Conservation (phyloP, 1,140 invertebrate species). For the Andricus grossulariae region DNA sequence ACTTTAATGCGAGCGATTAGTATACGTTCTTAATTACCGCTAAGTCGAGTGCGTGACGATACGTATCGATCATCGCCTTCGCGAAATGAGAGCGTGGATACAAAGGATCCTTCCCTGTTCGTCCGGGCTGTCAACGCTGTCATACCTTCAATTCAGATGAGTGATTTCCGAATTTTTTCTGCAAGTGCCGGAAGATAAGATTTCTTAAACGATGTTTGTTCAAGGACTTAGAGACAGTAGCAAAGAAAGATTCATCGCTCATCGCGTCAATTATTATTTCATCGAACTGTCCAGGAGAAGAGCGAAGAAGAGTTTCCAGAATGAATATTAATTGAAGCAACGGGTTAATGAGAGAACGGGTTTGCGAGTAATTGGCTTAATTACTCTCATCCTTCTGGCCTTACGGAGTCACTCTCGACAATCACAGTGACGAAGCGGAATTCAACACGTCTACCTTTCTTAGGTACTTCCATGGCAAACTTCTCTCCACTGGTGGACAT, state of each 20-base stretch:
- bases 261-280: constrained; percentile 15
- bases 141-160: background rate
- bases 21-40: constrained; percentile 73
- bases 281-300: background rate
- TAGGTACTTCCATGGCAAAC: background rate
- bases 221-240: background rate
- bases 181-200: background rate
- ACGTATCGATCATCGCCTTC: constrained; percentile 66
- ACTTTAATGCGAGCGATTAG: constrained; percentile 72
- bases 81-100: background rate
- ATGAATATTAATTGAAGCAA: constrained; percentile 51
- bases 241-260: background rate
- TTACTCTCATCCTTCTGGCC: constrained; percentile 40
- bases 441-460: background rate
- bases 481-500: background rate
- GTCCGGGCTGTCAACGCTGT: background rate
- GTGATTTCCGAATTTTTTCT: background rate
- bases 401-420: constrained; percentile 31
- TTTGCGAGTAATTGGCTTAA: constrained; percentile 45
- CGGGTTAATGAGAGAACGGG: constrained; percentile 40
- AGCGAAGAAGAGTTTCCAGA: constrained; percentile 5
- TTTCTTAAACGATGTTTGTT: constrained; percentile 8
- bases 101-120: background rate
- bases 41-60: constrained; percentile 67
- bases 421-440: background rate